Conservation (phyloP, 2,113 vertebrate genomes). For the Phylloscopus whistleri region DNA sequence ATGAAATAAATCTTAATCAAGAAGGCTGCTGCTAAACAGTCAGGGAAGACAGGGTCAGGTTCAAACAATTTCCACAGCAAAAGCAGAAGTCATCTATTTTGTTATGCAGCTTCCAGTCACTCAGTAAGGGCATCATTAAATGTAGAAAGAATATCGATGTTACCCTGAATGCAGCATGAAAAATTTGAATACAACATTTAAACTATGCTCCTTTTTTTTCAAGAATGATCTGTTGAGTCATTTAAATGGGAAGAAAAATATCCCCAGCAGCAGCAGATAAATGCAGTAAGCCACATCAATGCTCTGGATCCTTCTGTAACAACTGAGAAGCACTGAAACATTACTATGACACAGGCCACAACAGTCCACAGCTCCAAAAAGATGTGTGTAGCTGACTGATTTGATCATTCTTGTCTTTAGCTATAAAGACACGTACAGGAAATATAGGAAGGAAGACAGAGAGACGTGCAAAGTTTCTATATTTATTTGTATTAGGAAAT, state of each 20-base stretch:
- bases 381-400: neutral
- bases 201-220: neutral
- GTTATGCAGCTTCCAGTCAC: neutral
- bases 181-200: neutral
- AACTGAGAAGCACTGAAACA: neutral
- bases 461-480: neutral
- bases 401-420: neutral
- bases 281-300: neutral
- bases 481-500: neutral
- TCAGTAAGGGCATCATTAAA: neutral
- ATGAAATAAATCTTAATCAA: constrained; percentile 6
- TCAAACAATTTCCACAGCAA: neutral
- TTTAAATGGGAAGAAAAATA: neutral
- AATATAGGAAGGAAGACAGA: neutral
- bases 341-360: neutral
- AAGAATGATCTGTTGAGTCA: neutral
- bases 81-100: neutral
- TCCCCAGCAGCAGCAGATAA: neutral
- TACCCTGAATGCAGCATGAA: neutral
- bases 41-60: neutral
- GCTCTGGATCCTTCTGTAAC: neutral
- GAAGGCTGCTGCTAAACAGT: neutral
- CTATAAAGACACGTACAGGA: neutral
- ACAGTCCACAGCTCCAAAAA: neutral
- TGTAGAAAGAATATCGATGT: neutral